Conservation (phyloP, 2,797 vertebrate genomes). For the Menidia menidia region DNA sequence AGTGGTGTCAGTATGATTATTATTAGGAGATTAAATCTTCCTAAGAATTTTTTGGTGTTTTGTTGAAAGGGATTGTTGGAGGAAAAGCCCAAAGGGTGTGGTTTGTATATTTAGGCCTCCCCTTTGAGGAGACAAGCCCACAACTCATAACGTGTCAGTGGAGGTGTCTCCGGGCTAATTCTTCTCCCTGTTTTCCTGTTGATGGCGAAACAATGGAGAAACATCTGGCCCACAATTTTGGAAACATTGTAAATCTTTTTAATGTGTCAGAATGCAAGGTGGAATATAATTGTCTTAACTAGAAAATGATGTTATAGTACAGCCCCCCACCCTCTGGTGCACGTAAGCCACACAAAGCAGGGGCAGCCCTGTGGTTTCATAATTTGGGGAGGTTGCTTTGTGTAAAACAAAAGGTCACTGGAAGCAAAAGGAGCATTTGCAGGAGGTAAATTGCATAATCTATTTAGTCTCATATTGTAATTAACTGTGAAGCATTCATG, state of each 20-base stretch:
- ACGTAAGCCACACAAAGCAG: conserved; percentile 3
- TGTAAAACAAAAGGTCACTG: conserved; percentile 14
- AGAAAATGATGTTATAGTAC: conserved; percentile 16
- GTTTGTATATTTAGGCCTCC: conserved; percentile 49
- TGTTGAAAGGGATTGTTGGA: conserved; percentile 49
- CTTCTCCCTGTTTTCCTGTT: conserved; percentile 28
- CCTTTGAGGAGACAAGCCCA: conserved; percentile 52
- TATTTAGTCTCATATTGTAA: not conserved
- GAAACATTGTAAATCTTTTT: conserved; percentile 7
- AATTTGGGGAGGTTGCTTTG: not conserved
- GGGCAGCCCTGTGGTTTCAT: conserved; percentile 22
- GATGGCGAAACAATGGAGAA: conserved; percentile 39
- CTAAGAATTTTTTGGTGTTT: conserved; percentile 54
- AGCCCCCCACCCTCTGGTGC: not conserved
- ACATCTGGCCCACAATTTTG: conserved; percentile 64
- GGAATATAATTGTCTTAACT: conserved; percentile 31
- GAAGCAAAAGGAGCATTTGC: not conserved
- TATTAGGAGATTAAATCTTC: conserved; percentile 37
- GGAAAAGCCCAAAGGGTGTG: conserved; percentile 49
- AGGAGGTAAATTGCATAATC: not conserved
- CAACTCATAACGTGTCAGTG: conserved; percentile 66
- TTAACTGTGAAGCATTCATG: conserved; percentile 19
- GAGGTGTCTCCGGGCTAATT: conserved; percentile 58
- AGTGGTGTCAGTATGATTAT: not conserved
- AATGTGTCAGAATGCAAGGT: conserved; percentile 45